phyloP scores from a whole-genome alignment of 2,797 vertebrate species.

The Fratercula arctica region DNA sequence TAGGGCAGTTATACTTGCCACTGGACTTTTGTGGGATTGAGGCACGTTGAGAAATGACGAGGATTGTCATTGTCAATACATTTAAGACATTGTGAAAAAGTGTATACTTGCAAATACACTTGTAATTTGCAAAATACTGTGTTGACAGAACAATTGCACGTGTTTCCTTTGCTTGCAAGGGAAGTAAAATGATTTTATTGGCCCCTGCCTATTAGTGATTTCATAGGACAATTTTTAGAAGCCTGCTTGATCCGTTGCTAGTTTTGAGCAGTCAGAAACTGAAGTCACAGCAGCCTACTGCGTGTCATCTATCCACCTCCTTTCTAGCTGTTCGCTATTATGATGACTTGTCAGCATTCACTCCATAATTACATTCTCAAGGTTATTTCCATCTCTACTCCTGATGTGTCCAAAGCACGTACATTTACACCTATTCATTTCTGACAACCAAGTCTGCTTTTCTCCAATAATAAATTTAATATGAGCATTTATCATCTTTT shows the following conservation, averaged over 20 bases:
- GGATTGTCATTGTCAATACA: not conserved
- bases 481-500: conserved; percentile 40
- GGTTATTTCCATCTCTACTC: conserved; percentile 45
- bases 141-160: not conserved
- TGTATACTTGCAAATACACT: not conserved
- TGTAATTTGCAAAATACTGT: not conserved
- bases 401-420: conserved; percentile 21
- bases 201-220: not conserved
- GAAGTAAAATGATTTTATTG: conserved; percentile 18
- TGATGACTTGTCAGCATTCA: conserved; percentile 33
- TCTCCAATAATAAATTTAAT: conserved; percentile 43
- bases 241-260: not conserved
- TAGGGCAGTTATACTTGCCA: not conserved
- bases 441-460: conserved; percentile 41
- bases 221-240: conserved; percentile 8
- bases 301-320: conserved; percentile 15
- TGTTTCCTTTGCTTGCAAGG: not conserved
- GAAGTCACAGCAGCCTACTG: conserved; percentile 31
- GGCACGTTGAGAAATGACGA: not conserved
- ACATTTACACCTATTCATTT: conserved; percentile 51
- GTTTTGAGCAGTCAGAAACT: conserved; percentile 10
- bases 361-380: conserved; percentile 52
- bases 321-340: conserved; percentile 15
- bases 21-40: not conserved
- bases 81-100: not conserved